phyloP scores from a whole-genome alignment of 2,797 vertebrate species.

The Atherinosoma microstoma region DNA sequence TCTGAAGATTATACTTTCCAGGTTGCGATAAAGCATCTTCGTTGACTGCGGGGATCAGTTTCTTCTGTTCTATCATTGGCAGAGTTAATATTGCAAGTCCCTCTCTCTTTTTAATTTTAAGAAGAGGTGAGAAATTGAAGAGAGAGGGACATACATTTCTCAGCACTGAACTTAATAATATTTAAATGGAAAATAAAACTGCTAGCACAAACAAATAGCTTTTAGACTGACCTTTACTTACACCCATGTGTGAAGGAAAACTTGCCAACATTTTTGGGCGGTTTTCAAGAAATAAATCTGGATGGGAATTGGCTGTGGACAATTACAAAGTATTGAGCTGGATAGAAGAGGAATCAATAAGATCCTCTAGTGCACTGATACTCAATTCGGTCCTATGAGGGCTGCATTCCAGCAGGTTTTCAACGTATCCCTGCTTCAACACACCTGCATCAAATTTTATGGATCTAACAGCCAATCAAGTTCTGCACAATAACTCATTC shows the following conservation, averaged over 20 bases:
- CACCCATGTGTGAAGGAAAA: background rate
- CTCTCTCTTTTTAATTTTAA: background rate
- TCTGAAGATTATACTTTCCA: background rate
- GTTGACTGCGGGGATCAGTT: background rate
- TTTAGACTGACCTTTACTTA: background rate
- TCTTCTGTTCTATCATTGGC: background rate
- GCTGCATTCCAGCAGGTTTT: too few species aligned
- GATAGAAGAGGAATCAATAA: too few species aligned
- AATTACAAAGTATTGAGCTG: too few species aligned
- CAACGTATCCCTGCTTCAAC: too few species aligned
- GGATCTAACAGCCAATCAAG: too few species aligned
- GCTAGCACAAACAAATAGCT: background rate
- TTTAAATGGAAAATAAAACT: constrained; percentile 2
- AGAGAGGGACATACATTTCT: background rate
- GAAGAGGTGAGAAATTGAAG: background rate
- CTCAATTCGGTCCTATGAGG: too few species aligned
- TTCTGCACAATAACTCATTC: too few species aligned
- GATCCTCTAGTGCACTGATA: too few species aligned
- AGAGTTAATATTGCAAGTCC: background rate
- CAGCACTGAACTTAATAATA: background rate
- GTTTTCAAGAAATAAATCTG: background rate
- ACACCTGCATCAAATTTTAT: too few species aligned
- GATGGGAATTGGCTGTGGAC: too few species aligned
- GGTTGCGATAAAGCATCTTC: background rate
- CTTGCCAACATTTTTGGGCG: too few species aligned